Percentiles rank a stretch among this genome's conserved stretches.
These are phyloP conservation scores for Microctonus hyperodae DNA, from an alignment of 2,888 invertebrate genomes.

Conservation along the genomic window DNA sequence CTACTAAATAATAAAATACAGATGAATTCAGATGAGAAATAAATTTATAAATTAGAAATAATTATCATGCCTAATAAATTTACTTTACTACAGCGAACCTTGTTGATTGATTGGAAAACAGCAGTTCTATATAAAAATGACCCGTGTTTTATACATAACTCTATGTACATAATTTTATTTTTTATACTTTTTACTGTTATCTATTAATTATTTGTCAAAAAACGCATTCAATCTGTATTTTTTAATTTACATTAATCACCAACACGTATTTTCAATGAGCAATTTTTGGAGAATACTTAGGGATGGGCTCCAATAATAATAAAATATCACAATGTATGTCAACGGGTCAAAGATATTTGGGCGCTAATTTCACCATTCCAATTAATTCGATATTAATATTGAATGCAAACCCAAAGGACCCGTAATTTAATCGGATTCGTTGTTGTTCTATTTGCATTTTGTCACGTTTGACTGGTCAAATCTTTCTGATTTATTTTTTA, in stretches of 20 bases:
- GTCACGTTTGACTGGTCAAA: constrained; percentile 26
- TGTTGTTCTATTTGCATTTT: constrained; percentile 36
- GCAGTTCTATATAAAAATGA: too few relatives aligned
- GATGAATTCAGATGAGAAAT: too few relatives aligned
- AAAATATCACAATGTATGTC: constrained; percentile 27
- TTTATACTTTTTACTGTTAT: too few relatives aligned
- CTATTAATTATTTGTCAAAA: too few relatives aligned
- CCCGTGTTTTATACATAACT: too few relatives aligned
- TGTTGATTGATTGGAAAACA: too few relatives aligned
- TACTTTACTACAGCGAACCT: too few relatives aligned
- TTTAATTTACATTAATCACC: constrained; percentile 9
- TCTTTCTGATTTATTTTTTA: neutral
- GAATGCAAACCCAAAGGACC: constrained; percentile 28
- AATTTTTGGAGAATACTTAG: neutral
- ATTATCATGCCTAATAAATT: too few relatives aligned
- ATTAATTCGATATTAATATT: constrained; percentile 15
- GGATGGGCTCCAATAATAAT: neutral
- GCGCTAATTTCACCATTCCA: constrained; percentile 24
- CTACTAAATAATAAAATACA: too few relatives aligned
- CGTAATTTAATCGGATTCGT: constrained; percentile 34
- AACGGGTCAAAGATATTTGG: constrained; percentile 48
- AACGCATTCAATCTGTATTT: constrained; percentile 8
- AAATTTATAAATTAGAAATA: too few relatives aligned
- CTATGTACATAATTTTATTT: too few relatives aligned
- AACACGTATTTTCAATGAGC: neutral